phyloP scores from a whole-genome alignment of 2,888 invertebrate species.

The Chrysolina haemoptera region DNA sequence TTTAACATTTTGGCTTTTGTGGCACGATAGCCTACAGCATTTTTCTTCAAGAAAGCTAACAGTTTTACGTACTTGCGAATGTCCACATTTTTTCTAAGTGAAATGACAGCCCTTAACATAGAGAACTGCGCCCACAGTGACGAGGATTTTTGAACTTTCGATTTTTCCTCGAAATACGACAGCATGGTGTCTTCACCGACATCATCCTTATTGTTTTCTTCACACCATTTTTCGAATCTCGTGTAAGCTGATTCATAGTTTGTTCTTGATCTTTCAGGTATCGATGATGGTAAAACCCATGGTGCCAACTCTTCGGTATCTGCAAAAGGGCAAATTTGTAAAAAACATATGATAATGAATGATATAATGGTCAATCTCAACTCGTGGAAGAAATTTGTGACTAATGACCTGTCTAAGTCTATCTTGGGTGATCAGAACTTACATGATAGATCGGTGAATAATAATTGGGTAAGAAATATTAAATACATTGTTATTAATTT shows the following conservation, averaged over 20 bases:
- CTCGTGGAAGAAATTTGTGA: too few relatives aligned
- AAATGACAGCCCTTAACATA: slow-evolving; percentile 28
- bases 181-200: slow-evolving; percentile 27
- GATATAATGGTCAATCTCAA: background rate
- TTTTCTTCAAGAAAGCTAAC: slow-evolving; percentile 24
- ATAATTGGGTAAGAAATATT: too few relatives aligned
- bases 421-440: too few relatives aligned
- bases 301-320: background rate
- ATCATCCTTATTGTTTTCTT: slow-evolving; percentile 11
- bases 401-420: too few relatives aligned
- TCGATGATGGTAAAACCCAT: background rate
- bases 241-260: slow-evolving; percentile 28
- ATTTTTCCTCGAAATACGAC: slow-evolving; percentile 25
- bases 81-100: slow-evolving; percentile 23
- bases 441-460: too few relatives aligned
- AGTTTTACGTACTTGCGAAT: slow-evolving; percentile 20
- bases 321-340: background rate
- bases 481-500: too few relatives aligned
- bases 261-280: slow-evolving; percentile 26
- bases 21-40: slow-evolving; percentile 24
- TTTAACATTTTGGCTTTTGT: slow-evolving; percentile 27
- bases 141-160: slow-evolving; percentile 25
- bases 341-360: background rate
- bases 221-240: slow-evolving; percentile 30
- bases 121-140: slow-evolving; percentile 28